Percentiles rank a stretch among this genome's conserved stretches.
Conservation (phyloP, 1,140 invertebrate species). For the Rhopalosiphum padi region DNA sequence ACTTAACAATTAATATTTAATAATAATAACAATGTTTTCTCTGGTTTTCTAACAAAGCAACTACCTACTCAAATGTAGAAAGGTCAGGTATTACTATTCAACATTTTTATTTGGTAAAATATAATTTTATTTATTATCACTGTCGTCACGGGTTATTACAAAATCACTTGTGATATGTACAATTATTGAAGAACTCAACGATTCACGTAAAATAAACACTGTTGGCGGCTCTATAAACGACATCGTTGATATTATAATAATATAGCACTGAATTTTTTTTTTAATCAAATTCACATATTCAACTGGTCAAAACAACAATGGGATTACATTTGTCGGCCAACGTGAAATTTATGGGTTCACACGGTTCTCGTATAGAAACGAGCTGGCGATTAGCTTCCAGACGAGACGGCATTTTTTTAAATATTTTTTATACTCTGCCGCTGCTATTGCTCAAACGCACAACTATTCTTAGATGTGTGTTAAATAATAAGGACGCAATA, state of each 20-base stretch:
- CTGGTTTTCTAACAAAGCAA: neutral
- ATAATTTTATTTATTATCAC: neutral
- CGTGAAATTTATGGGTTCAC: slow-evolving; percentile 41
- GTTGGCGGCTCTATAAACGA: neutral
- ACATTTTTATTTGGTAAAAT: slow-evolving; percentile 20
- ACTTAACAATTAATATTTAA: slow-evolving; percentile 2
- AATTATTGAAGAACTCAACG: neutral
- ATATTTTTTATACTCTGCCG: slow-evolving; percentile 29
- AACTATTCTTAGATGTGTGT: slow-evolving; percentile 26
- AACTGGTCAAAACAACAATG: slow-evolving; percentile 36
- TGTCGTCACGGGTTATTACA: neutral
- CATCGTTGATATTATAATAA: neutral
- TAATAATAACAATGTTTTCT: neutral
- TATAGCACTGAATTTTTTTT: slow-evolving; percentile 14
- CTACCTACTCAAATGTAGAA: neutral
- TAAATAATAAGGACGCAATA: slow-evolving; percentile 46
- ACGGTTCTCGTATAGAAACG: slow-evolving; percentile 11
- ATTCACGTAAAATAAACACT: neutral
- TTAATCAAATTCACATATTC: neutral
- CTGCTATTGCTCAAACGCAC: slow-evolving; percentile 10
- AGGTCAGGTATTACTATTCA: neutral
- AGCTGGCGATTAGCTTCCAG: slow-evolving; percentile 27
- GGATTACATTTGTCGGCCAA: neutral
- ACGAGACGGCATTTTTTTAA: slow-evolving; percentile 36
- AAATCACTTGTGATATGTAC: neutral